Evolutionary conservation across 2,888 invertebrate species (phyloP).

Genomic region (Lithophane ornitopus): DNA sequence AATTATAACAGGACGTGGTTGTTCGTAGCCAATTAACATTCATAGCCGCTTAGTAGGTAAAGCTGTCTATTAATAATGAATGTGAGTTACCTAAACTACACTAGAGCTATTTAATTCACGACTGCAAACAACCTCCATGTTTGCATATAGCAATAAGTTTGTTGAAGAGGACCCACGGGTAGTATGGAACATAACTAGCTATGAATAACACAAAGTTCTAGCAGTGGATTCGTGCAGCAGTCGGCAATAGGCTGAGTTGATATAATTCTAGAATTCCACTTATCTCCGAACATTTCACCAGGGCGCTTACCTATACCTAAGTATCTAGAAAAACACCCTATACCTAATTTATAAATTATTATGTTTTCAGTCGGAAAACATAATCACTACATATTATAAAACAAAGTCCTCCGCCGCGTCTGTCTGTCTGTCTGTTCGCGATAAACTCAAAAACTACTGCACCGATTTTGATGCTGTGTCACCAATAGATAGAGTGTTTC

Average conservation of each 20-base stretch:
- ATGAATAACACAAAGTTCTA: background rate
- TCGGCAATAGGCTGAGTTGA: background rate
- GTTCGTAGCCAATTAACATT: conserved; percentile 8
- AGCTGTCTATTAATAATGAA: conserved; percentile 23
- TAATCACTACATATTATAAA: too few relatives aligned
- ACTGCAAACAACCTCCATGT: conserved; percentile 10
- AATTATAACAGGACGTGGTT: background rate
- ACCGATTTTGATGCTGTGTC: too few relatives aligned
- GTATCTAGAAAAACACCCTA: background rate
- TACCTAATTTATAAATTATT: background rate
- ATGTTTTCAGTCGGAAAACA: too few relatives aligned
- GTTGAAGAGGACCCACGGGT: background rate
- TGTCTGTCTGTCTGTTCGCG: too few relatives aligned
- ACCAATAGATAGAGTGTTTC: too few relatives aligned
- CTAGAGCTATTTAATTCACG: conserved; percentile 37
- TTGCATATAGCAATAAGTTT: conserved; percentile 29
- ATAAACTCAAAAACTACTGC: too few relatives aligned
- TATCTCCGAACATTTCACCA: too few relatives aligned
- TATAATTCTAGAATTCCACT: background rate
- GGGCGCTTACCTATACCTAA: background rate
- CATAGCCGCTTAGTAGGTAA: conserved; percentile 2
- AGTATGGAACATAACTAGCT: background rate
- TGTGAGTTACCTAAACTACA: conserved; percentile 18
- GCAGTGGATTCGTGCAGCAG: background rate
- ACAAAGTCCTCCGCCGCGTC: too few relatives aligned